Percentiles rank a stretch among this genome's conserved stretches.
Evolutionary conservation across 2,888 invertebrate genomes (phyloP).

Genomic region (Agrochola lychnidis): DNA sequence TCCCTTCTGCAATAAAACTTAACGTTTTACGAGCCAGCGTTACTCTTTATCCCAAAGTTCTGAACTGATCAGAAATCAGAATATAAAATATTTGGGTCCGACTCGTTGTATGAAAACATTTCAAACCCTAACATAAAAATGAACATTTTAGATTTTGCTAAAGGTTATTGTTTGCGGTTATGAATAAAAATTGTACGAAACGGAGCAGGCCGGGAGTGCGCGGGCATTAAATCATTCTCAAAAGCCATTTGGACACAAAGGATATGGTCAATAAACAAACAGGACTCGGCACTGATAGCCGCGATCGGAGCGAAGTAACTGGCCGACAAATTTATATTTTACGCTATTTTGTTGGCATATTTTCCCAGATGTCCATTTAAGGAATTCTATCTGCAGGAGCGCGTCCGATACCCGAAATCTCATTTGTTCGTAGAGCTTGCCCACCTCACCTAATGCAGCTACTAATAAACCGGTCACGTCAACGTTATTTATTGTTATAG

Average conservation of each 20-base stretch:
- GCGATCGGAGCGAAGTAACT: constrained; percentile 77
- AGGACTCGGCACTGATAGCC: constrained; percentile 78
- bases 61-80: constrained; percentile 66
- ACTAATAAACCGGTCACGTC: constrained; percentile 89
- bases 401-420: constrained; percentile 78
- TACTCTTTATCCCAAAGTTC: constrained; percentile 68
- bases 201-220: constrained; percentile 73
- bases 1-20: constrained; percentile 70
- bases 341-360: constrained; percentile 73
- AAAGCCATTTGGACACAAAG: constrained; percentile 85
- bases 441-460: constrained; percentile 81
- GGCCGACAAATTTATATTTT: constrained; percentile 76
- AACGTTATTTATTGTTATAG: constrained; percentile 88
- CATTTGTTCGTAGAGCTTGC: constrained; percentile 77
- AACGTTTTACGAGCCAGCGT: constrained; percentile 69
- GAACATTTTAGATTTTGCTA: constrained; percentile 73
- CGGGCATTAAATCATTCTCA: constrained; percentile 82
- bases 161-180: constrained; percentile 75
- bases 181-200: constrained; percentile 79
- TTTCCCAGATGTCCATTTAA: constrained; percentile 75
- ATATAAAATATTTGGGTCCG: constrained; percentile 64
- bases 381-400: constrained; percentile 75
- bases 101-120: constrained; percentile 62
- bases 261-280: constrained; percentile 87
- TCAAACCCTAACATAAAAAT: constrained; percentile 65